Conservation (phyloP, 2,888 invertebrate genomes). For the Ophioninae sp. region DNA sequence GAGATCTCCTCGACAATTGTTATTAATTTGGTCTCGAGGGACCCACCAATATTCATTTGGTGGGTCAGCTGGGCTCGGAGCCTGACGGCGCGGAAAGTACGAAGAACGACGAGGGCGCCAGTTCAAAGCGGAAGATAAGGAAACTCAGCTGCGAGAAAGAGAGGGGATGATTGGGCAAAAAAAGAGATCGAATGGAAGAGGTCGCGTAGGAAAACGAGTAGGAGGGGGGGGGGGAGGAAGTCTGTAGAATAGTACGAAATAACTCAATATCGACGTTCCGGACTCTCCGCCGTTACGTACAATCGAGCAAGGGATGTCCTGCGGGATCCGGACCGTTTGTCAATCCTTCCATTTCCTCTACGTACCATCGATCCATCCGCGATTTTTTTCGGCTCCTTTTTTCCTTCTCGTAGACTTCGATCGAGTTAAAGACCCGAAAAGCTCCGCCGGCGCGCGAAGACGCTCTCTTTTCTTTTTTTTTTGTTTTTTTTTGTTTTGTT, state of each 20-base stretch:
- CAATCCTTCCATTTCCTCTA: conserved; percentile 53
- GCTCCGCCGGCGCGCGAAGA: not conserved
- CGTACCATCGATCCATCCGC: conserved; percentile 20
- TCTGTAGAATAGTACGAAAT: conserved; percentile 69
- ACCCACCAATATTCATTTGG: conserved; percentile 80
- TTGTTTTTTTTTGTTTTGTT: not conserved
- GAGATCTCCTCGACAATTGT: conserved; percentile 67
- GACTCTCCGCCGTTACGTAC: conserved; percentile 14
- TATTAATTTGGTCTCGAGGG: conserved; percentile 79
- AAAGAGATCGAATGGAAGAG: conserved; percentile 14
- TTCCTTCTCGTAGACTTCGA: not conserved
- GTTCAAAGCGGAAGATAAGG: conserved; percentile 35
- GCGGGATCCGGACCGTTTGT: conserved; percentile 54
- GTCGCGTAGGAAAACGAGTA: too few relatives aligned
- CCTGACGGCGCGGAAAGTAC: conserved; percentile 47
- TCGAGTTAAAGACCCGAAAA: not conserved
- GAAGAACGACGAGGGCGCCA: conserved; percentile 29
- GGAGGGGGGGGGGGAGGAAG: conserved; percentile 63
- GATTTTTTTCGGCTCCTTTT: conserved; percentile 8
- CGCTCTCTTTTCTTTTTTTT: not conserved
- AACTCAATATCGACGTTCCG: conserved; percentile 77
- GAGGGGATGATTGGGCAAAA: conserved; percentile 10
- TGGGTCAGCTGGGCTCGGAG: conserved; percentile 63
- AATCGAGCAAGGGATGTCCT: conserved; percentile 29
- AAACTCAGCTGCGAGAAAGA: conserved; percentile 7